Evolutionary conservation across 2,113 vertebrate species (phyloP), one percentile per base, ranked within the genome.

Genomic region (Taxidea taxus): DNA sequence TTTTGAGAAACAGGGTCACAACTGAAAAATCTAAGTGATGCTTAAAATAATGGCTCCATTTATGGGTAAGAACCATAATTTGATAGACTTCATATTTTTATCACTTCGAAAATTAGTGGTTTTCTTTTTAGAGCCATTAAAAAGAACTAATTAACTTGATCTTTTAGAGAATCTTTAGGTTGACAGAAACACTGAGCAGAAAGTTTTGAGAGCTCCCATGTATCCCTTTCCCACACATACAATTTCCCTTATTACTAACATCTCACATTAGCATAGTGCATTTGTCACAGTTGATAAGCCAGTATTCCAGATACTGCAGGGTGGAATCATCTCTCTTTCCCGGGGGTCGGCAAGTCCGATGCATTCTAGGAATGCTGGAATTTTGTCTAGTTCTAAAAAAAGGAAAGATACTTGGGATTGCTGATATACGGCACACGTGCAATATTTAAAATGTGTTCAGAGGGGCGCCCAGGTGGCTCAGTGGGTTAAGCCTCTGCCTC

Each of bases 241-340:
- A 82, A 7, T 42, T 85, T 84, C 13, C 29, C 42, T 49, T 58
- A 49, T 47, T 93, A 49, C 64, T 60, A 42, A 90, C 3, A 70
- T 64, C 72, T 87, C 60, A 29, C 12, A 37, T 49, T 49, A 49
- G 27, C 18, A 6, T 47, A 29, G 27, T 77, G 25, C 20, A n/a
- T 42, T 83, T 64, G 14, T 91, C 77, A 77, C 12, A 44, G 58
- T 0, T 31, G 11, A 77, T 70, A 20, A 91, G 12, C 80, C 34
- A 51, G 62, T 58, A 60, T 60, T 95, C 89, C 87, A 88, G 95
- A 87, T 42, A 92, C 54, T 97, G 39, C 95, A 97, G 88, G 95
- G 75, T 44, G 98, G 37, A 85, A 97, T 98, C 80, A 98, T 96
- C 91, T 98, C 97, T 78, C 98, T 98, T 97, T 98, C 97, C 56